Percentiles rank a stretch among this genome's conserved stretches.
Conservation (phyloP, 2,113 vertebrate genomes). For the Barbus barbus region DNA sequence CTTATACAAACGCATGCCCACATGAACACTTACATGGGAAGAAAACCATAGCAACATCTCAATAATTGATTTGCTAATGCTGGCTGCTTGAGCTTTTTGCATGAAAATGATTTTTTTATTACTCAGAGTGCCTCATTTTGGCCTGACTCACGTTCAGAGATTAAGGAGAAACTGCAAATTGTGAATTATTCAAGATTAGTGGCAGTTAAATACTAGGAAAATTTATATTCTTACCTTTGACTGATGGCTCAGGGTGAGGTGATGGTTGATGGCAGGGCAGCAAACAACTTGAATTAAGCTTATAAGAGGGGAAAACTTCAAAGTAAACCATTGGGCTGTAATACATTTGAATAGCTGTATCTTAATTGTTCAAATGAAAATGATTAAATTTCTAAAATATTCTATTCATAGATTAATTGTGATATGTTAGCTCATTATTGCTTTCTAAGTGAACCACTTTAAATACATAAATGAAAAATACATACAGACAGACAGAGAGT, state of each 20-base stretch:
- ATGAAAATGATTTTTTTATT: not conserved
- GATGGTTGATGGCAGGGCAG: not conserved
- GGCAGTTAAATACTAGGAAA: too few relatives aligned
- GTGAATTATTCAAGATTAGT: too few relatives aligned
- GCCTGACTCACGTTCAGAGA: not conserved
- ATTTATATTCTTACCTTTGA: not conserved
- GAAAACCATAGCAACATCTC: conserved; percentile 1
- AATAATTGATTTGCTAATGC: not conserved
- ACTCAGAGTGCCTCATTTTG: too few relatives aligned
- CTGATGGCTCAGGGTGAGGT: not conserved
- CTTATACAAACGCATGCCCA: too few relatives aligned
- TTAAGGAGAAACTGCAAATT: too few relatives aligned
- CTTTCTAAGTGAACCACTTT: not conserved
- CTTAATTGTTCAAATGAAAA: too few relatives aligned
- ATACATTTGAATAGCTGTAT: not conserved
- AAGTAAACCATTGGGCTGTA: not conserved
- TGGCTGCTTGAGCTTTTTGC: not conserved
- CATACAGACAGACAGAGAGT: too few relatives aligned
- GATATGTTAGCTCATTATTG: not conserved
- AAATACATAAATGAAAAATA: not conserved
- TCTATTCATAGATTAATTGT: not conserved
- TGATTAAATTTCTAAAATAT: too few relatives aligned
- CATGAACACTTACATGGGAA: not conserved
- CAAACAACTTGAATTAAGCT: too few relatives aligned
- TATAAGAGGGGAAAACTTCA: too few relatives aligned